Conservation (phyloP, 2,113 vertebrate genomes). For the Petromus typicus region DNA sequence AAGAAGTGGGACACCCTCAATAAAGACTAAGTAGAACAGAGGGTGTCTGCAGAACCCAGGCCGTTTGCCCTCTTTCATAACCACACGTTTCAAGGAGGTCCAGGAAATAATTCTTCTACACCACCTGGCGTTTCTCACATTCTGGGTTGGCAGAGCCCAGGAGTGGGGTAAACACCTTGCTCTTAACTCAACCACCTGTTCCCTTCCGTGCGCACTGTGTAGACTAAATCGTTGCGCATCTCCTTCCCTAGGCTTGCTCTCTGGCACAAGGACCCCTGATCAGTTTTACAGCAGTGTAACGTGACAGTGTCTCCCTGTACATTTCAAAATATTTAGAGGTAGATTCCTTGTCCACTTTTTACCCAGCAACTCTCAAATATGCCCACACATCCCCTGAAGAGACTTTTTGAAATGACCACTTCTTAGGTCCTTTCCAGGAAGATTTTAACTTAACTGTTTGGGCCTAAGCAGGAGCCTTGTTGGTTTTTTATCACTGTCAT, state of each 20-base stretch:
- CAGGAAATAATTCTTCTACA: background rate
- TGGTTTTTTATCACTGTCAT: background rate
- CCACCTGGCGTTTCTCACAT: background rate
- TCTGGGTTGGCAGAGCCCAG: background rate
- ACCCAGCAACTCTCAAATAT: background rate
- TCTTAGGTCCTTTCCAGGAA: background rate
- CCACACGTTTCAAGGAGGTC: slow-evolving; percentile 1
- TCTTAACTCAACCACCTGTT: background rate
- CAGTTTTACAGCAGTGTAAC: background rate
- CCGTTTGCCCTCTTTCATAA: background rate
- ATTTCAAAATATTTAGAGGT: background rate
- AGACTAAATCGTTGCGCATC: background rate
- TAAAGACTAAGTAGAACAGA: slow-evolving; percentile 25
- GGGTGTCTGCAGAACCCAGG: background rate
- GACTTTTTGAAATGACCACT: background rate
- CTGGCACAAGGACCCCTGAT: background rate
- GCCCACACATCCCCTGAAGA: background rate
- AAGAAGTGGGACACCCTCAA: slow-evolving; percentile 63
- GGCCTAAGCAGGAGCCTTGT: background rate
- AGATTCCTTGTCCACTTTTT: background rate
- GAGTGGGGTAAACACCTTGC: background rate
- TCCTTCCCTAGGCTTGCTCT: background rate
- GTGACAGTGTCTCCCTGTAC: background rate
- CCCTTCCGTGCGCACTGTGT: too few species aligned
- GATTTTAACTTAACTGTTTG: background rate